These are phyloP conservation scores for Andricus curvator DNA, from an alignment of 2,888 invertebrate species.

Conservation along the genomic window DNA sequence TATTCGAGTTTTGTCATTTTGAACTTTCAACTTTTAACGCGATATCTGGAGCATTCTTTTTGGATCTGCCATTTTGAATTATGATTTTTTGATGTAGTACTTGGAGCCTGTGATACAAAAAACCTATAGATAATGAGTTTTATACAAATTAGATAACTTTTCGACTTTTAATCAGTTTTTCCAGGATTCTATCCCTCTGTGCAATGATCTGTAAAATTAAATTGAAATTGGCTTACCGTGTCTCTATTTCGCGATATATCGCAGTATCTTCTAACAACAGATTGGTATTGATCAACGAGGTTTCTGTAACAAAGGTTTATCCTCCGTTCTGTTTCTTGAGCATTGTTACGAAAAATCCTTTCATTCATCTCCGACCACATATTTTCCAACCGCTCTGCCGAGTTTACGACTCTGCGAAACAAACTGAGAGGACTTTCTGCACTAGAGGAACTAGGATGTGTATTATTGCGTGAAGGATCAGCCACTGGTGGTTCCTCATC, in stretches of 20 bases:
- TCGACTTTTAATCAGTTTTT: too few species aligned
- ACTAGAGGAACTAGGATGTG: constrained; percentile 13
- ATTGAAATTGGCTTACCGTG: constrained; percentile 71
- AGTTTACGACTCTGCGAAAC: constrained; percentile 41
- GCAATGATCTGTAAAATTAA: constrained; percentile 21
- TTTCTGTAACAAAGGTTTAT: constrained; percentile 79
- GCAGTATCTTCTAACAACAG: constrained; percentile 79
- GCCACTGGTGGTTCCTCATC: constrained; percentile 51
- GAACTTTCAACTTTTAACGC: too few species aligned
- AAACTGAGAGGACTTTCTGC: constrained; percentile 7
- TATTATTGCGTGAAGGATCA: constrained; percentile 34
- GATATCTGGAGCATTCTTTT: too few species aligned
- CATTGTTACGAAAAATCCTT: constrained; percentile 12
- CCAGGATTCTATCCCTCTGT: too few species aligned
- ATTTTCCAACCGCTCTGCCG: constrained; percentile 43
- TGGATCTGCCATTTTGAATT: too few species aligned
- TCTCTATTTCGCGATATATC: constrained; percentile 78
- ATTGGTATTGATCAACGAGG: constrained; percentile 80
- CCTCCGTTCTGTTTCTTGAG: constrained; percentile 74
- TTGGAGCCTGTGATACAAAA: too few species aligned
- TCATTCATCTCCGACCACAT: constrained; percentile 8
- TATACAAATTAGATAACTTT: too few species aligned
- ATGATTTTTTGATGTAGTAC: too few species aligned
- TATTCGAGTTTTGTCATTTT: too few species aligned
- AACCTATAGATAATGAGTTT: too few species aligned